phyloP scores from a whole-genome alignment of 2,113 vertebrate genomes.

The Bambusicola thoracicus region DNA sequence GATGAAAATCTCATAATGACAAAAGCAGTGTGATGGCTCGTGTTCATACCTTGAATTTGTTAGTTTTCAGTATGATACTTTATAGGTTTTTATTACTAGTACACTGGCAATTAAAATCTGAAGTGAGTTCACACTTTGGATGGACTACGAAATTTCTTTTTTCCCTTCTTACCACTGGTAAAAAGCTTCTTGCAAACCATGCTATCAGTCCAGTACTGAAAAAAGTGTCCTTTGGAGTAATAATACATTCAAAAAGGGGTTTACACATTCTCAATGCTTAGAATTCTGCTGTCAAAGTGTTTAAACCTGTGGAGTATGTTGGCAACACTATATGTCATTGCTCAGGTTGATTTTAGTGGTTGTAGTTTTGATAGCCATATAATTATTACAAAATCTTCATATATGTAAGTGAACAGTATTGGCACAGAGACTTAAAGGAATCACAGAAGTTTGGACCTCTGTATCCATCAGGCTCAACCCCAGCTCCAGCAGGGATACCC shows the following conservation, averaged over 20 bases:
- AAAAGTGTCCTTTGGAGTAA: neutral
- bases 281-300: neutral
- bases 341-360: neutral
- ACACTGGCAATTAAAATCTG: neutral
- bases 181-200: neutral
- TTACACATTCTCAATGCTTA: neutral
- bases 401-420: neutral
- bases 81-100: neutral
- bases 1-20: neutral
- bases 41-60: neutral
- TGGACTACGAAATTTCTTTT: neutral
- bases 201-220: neutral
- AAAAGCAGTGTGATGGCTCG: neutral
- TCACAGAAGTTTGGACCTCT: neutral
- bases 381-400: neutral
- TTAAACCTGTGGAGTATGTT: neutral
- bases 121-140: neutral
- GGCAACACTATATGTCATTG: fast-evolving
- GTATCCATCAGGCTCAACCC: neutral
- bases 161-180: neutral
- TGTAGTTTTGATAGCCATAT: neutral
- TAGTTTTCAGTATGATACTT: neutral
- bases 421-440: neutral
- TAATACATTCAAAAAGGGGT: neutral
- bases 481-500: neutral